Evolutionary conservation across 2,797 vertebrate genomes (phyloP).

Genomic region (Darevskia mixta): DNA sequence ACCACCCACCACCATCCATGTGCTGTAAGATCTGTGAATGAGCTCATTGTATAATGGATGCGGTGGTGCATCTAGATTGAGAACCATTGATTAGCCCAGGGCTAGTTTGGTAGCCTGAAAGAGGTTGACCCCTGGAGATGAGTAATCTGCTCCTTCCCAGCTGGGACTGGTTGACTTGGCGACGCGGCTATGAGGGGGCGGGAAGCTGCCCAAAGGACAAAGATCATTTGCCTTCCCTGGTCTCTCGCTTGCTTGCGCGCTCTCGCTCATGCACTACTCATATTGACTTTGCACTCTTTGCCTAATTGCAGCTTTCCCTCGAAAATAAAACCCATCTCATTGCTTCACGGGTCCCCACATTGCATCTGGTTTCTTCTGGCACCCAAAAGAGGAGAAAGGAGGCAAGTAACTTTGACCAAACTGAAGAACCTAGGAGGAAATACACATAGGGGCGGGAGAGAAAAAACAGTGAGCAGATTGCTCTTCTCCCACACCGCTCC

Average conservation of each 20-base stretch:
- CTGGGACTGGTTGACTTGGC: slow-evolving; percentile 83
- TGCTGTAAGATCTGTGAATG: slow-evolving; percentile 58
- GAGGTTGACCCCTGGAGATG: slow-evolving; percentile 85
- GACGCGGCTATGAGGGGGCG: slow-evolving; percentile 80
- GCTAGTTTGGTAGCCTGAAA: slow-evolving; percentile 75
- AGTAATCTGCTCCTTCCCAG: slow-evolving; percentile 81
- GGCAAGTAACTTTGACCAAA: slow-evolving; percentile 10
- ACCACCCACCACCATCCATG: slow-evolving; percentile 34
- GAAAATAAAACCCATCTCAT: slow-evolving; percentile 80
- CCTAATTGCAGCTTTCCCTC: slow-evolving; percentile 75
- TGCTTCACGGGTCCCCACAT: slow-evolving; percentile 88
- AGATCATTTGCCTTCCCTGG: slow-evolving; percentile 78
- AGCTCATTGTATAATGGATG: slow-evolving; percentile 73
- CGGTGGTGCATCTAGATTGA: slow-evolving; percentile 70
- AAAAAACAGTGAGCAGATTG: not conserved
- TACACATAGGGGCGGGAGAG: not conserved
- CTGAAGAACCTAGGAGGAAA: slow-evolving; percentile 10
- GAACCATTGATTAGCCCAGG: slow-evolving; percentile 81
- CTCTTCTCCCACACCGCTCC: too few relatives aligned
- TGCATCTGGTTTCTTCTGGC: slow-evolving; percentile 64
- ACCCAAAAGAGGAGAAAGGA: slow-evolving; percentile 25
- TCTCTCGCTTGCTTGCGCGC: slow-evolving; percentile 22
- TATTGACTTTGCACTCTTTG: slow-evolving; percentile 74
- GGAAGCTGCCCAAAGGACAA: slow-evolving; percentile 79
- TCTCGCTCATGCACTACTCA: slow-evolving; percentile 34